These are phyloP conservation scores for Erynnis tages DNA, from an alignment of 2,888 invertebrate species.

Conservation along the genomic window DNA sequence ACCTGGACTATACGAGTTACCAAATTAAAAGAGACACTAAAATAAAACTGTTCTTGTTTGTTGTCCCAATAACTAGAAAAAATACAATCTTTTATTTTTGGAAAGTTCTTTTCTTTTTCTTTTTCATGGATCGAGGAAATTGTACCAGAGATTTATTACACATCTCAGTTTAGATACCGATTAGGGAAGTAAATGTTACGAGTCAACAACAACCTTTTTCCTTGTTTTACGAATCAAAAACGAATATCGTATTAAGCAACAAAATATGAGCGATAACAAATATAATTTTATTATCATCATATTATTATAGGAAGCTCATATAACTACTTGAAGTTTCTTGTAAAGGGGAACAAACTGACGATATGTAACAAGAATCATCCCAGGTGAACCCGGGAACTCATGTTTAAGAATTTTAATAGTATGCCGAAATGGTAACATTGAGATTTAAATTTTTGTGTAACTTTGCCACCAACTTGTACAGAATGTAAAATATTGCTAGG, in stretches of 20 bases:
- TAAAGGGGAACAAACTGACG: too few relatives aligned
- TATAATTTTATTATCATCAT: too few relatives aligned
- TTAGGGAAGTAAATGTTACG: not conserved
- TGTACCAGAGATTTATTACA: not conserved
- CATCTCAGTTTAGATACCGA: not conserved
- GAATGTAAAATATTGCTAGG: slow-evolving; percentile 25
- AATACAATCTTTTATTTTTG: too few relatives aligned
- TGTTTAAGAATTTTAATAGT: slow-evolving; percentile 9
- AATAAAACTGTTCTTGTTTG: too few relatives aligned
- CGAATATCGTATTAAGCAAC: not conserved
- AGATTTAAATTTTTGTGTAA: slow-evolving; percentile 26
- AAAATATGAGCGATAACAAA: too few relatives aligned
- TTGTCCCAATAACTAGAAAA: too few relatives aligned
- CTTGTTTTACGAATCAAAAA: too few relatives aligned
- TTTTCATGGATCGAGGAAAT: not conserved
- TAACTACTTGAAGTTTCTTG: too few relatives aligned
- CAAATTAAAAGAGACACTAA: too few relatives aligned
- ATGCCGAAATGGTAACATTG: slow-evolving; percentile 9
- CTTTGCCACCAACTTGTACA: slow-evolving; percentile 16
- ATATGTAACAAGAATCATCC: not conserved
- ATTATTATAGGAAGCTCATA: too few relatives aligned
- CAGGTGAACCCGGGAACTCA: not conserved
- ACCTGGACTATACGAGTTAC: too few relatives aligned
- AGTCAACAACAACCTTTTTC: not conserved
- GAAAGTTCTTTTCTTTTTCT: too few relatives aligned